Conservation (phyloP, 1,140 invertebrate species). For the Solenopsis invicta region DNA sequence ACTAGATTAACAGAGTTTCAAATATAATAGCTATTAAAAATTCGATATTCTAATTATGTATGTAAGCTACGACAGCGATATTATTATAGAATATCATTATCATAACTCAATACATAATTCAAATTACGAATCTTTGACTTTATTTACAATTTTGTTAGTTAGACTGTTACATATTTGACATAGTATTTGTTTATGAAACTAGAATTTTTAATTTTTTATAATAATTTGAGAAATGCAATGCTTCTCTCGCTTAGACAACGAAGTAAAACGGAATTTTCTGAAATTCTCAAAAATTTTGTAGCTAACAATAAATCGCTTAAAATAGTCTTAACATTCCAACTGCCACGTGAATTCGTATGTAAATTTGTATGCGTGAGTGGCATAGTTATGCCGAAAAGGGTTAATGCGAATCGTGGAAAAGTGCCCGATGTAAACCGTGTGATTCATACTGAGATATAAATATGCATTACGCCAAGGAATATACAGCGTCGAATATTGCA, state of each 20-base stretch:
- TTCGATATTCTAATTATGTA: background rate
- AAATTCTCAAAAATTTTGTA: too few relatives aligned
- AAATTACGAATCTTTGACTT: background rate
- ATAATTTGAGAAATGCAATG: background rate
- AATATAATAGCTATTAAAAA: background rate
- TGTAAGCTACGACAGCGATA: background rate
- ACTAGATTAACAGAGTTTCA: background rate
- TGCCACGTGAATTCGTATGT: background rate
- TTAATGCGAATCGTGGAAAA: constrained; percentile 45
- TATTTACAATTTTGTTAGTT: background rate
- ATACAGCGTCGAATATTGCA: constrained; percentile 59
- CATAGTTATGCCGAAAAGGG: constrained; percentile 16
- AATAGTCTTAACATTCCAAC: background rate
- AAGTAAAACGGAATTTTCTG: background rate
- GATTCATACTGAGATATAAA: constrained; percentile 57
- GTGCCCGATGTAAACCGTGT: constrained; percentile 32
- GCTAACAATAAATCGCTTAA: constrained; percentile 4
- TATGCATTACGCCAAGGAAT: constrained; percentile 61
- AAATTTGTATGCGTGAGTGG: constrained; percentile 26
- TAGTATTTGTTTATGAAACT: background rate
- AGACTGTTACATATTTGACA: background rate
- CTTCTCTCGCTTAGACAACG: background rate
- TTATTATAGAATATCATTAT: background rate
- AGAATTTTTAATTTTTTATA: background rate
- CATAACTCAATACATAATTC: background rate